phyloP scores from a whole-genome alignment of 2,888 invertebrate species.

The Cenopis cana region DNA sequence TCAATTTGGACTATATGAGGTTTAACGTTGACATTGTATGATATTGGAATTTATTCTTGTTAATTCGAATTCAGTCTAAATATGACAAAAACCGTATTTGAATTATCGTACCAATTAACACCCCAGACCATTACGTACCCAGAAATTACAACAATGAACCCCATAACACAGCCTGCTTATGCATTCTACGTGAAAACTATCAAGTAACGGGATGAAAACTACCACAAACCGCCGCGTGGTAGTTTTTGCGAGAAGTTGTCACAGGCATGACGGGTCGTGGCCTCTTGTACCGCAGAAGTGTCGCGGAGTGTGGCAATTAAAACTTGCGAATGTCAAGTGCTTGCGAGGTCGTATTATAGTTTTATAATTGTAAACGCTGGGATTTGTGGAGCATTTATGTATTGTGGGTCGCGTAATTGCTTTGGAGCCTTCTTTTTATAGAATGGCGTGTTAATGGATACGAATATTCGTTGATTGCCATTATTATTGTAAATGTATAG shows the following conservation, averaged over 20 bases:
- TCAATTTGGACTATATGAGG: too few relatives aligned
- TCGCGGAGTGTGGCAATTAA: conserved; percentile 81
- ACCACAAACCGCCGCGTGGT: conserved; percentile 60
- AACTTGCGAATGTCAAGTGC: conserved; percentile 83
- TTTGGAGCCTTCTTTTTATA: conserved; percentile 23
- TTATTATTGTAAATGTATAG: too few relatives aligned
- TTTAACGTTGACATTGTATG: too few relatives aligned
- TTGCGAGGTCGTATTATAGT: conserved; percentile 66
- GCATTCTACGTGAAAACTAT: conserved; percentile 39
- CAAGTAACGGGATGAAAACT: conserved; percentile 59
- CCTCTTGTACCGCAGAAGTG: conserved; percentile 72
- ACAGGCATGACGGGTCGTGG: conserved; percentile 61
- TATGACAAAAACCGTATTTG: not conserved
- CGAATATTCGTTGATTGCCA: not conserved
- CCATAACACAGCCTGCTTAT: conserved; percentile 32
- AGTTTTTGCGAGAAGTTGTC: conserved; percentile 68
- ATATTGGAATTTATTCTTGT: too few relatives aligned
- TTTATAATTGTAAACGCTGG: conserved; percentile 55
- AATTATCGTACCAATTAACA: not conserved
- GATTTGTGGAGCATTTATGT: conserved; percentile 41
- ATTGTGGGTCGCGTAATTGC: conserved; percentile 31
- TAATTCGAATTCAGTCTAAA: not conserved
- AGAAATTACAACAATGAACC: conserved; percentile 34
- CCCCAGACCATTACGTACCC: conserved; percentile 20
- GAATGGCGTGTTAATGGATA: not conserved